Evolutionary conservation across 2,113 vertebrate genomes (phyloP).

Genomic region (Noturus placidus): DNA sequence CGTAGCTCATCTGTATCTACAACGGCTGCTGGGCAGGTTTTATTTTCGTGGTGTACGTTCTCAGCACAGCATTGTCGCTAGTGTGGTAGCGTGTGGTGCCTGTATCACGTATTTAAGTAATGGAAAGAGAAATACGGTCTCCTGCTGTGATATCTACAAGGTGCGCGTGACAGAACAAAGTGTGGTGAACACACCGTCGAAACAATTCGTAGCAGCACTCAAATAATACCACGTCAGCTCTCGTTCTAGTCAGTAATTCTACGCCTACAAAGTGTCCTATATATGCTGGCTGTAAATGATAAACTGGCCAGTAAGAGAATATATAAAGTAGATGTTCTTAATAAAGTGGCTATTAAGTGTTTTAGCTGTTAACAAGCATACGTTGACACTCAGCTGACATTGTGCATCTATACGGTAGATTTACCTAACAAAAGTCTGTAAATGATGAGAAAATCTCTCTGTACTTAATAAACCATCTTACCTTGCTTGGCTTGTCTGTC

Average conservation of each 20-base stretch:
- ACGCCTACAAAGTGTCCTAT: background rate
- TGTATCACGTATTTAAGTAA: too few species aligned
- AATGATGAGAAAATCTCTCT: too few species aligned
- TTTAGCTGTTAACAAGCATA: background rate
- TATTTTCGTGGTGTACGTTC: background rate
- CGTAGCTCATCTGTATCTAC: background rate
- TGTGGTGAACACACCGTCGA: too few species aligned
- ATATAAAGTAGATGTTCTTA: background rate
- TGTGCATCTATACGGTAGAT: background rate
- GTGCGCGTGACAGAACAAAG: too few species aligned
- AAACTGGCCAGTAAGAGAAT: too few species aligned
- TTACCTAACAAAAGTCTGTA: background rate
- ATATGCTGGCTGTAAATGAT: too few species aligned
- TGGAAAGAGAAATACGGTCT: too few species aligned
- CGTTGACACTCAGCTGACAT: background rate
- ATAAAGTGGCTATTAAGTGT: background rate
- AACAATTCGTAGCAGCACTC: too few species aligned
- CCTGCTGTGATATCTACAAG: too few species aligned
- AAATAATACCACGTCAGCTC: background rate
- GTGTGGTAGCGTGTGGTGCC: too few species aligned
- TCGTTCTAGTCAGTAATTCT: background rate
- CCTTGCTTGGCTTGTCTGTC: constrained; percentile 98
- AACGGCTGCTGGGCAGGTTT: background rate
- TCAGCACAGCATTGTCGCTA: too few species aligned
- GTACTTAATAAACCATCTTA: constrained; percentile 59